Conservation (phyloP, 1,140 invertebrate species). For the Sitobion miscanthi region DNA sequence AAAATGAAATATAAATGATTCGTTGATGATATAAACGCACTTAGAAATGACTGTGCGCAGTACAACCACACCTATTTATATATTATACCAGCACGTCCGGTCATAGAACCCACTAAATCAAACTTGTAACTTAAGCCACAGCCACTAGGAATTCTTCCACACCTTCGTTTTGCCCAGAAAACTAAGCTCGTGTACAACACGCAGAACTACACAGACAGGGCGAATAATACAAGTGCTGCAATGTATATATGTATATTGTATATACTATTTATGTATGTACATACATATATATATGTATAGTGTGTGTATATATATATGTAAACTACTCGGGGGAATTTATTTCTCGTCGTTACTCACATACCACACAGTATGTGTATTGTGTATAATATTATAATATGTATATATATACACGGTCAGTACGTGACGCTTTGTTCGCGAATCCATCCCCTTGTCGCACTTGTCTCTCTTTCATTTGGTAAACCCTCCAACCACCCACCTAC, state of each 20-base stretch:
- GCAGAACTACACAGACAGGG: background rate
- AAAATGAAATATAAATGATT: too few relatives aligned
- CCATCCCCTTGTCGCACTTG: constrained; percentile 18
- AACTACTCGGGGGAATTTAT: background rate
- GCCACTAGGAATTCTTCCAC: too few relatives aligned
- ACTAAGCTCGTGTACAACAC: background rate
- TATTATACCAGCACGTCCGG: background rate
- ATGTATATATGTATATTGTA: background rate
- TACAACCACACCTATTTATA: background rate
- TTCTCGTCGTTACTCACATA: background rate
- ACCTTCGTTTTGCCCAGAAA: too few relatives aligned
- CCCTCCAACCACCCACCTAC: background rate
- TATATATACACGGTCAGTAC: constrained; percentile 1
- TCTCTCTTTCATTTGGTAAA: background rate
- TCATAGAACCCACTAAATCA: background rate
- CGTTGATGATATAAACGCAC: too few relatives aligned
- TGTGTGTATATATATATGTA: background rate
- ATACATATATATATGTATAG: background rate
- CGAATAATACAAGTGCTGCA: background rate
- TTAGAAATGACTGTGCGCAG: background rate
- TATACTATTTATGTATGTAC: background rate
- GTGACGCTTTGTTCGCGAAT: constrained; percentile 33
- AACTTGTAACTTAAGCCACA: constrained; percentile 14
- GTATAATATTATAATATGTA: constrained; percentile 16
- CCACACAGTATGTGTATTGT: background rate